These are phyloP conservation scores for Nerophis ophidion DNA, from an alignment of 2,113 vertebrate genomes.

Conservation along the genomic window DNA sequence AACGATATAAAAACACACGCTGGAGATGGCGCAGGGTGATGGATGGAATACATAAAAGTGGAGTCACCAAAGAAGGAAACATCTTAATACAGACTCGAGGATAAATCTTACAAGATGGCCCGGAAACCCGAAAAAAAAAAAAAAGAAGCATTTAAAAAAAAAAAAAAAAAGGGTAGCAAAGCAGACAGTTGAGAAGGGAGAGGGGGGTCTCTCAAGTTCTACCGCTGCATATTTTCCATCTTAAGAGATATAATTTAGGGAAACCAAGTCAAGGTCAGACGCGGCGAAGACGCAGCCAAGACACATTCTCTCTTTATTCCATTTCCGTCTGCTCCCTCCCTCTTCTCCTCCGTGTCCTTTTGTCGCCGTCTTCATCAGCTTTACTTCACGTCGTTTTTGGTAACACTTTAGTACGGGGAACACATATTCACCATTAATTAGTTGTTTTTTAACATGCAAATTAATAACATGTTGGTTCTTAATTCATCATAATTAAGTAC, in stretches of 20 bases:
- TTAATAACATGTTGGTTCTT: too few relatives aligned
- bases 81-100: conserved; percentile 19
- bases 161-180: conserved; percentile 20
- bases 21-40: conserved; percentile 15
- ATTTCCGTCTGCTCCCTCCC: background rate
- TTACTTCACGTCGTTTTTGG: conserved; percentile 14
- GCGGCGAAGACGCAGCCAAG: conserved; percentile 45
- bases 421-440: too few relatives aligned
- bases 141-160: background rate
- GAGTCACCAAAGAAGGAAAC: conserved; percentile 19
- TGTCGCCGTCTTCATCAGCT: background rate
- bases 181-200: conserved; percentile 23
- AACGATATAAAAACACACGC: conserved; percentile 15
- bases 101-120: conserved; percentile 17
- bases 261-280: conserved; percentile 64
- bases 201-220: conserved; percentile 33
- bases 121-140: conserved; percentile 1
- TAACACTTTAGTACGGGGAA: too few relatives aligned
- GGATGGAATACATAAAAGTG: conserved; percentile 23
- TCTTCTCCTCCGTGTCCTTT: background rate
- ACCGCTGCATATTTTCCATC: conserved; percentile 69
- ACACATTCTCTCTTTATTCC: conserved; percentile 8
- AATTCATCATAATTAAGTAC: too few relatives aligned
- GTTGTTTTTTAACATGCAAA: too few relatives aligned
- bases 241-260: conserved; percentile 67